Percentiles rank a stretch among this genome's conserved stretches.
Evolutionary conservation across 2,113 vertebrate genomes (phyloP).

Genomic region (Opisthocomus hoazin): DNA sequence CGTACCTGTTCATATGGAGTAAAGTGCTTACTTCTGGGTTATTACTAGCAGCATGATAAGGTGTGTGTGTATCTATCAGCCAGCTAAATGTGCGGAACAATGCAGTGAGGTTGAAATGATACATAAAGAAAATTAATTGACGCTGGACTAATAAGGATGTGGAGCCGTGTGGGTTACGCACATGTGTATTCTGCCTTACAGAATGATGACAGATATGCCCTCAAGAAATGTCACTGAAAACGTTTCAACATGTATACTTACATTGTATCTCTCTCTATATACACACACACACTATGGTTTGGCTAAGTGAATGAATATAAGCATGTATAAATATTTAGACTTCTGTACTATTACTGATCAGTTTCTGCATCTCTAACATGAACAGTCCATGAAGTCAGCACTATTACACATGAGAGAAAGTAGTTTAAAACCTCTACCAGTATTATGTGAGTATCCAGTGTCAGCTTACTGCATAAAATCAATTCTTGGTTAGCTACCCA

Average conservation of each 20-base stretch:
- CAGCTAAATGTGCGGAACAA: neutral
- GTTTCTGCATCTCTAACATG: neutral
- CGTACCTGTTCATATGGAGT: neutral
- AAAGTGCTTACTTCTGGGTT: neutral
- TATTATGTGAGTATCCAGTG: neutral
- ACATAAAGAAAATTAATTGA: neutral
- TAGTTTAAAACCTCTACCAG: neutral
- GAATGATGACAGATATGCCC: neutral
- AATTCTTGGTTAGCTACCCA: neutral
- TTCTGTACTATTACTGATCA: neutral
- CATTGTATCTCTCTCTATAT: neutral
- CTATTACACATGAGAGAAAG: neutral
- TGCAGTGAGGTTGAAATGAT: neutral
- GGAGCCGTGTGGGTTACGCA: neutral
- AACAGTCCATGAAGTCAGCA: neutral
- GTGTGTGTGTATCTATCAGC: neutral
- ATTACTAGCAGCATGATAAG: neutral
- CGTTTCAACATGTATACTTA: neutral
- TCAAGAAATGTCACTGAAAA: neutral
- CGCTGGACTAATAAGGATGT: neutral
- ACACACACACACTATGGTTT: neutral
- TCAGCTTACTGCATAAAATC: neutral
- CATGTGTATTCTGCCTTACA: neutral
- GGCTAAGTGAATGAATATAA: neutral
- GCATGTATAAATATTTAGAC: neutral